Evolutionary conservation across 92 coral and sea anemone species (phyloP).

Genomic region (Blastomussa wellsi): DNA sequence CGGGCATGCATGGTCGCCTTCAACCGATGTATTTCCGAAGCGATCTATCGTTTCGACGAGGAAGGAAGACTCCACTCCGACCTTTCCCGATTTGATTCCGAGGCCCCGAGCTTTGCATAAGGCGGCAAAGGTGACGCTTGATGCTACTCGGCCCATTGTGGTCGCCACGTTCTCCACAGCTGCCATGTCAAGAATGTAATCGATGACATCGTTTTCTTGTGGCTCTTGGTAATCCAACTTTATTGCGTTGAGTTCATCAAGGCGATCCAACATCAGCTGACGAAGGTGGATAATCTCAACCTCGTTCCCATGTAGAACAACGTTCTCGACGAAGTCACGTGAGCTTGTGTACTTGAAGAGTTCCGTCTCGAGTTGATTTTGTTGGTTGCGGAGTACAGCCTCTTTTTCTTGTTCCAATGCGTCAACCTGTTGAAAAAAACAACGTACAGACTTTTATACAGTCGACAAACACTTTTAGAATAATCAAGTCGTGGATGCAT

Average conservation of each 20-base stretch:
- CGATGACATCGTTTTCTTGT: conserved; percentile 86
- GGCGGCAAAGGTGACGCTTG: conserved; percentile 79
- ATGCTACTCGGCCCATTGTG: conserved; percentile 75
- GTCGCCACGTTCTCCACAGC: conserved; percentile 74
- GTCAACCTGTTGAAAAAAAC: conserved; percentile 46
- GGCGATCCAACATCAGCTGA: conserved; percentile 73
- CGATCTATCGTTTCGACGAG: conserved; percentile 74
- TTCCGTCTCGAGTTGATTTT: conserved; percentile 79
- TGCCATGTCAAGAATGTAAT: conserved; percentile 69
- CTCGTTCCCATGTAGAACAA: conserved; percentile 88
- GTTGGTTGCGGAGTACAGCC: conserved; percentile 72
- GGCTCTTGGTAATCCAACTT: conserved; percentile 86
- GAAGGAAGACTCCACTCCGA: conserved; percentile 84
- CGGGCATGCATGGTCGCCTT: conserved; percentile 76
- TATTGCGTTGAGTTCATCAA: conserved; percentile 69
- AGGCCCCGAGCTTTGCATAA: conserved; percentile 68
- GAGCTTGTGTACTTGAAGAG: conserved; percentile 93
- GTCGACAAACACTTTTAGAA: neutral
- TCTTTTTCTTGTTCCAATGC: conserved; percentile 71
- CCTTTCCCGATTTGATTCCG: conserved; percentile 83
- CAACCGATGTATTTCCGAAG: conserved; percentile 75
- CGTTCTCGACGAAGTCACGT: conserved; percentile 93
- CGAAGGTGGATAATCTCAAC: conserved; percentile 87
- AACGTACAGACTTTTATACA: neutral
- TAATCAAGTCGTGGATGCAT: no score